phyloP scores from a whole-genome alignment of 2,113 vertebrate species.

The Rhizomys pruinosus region DNA sequence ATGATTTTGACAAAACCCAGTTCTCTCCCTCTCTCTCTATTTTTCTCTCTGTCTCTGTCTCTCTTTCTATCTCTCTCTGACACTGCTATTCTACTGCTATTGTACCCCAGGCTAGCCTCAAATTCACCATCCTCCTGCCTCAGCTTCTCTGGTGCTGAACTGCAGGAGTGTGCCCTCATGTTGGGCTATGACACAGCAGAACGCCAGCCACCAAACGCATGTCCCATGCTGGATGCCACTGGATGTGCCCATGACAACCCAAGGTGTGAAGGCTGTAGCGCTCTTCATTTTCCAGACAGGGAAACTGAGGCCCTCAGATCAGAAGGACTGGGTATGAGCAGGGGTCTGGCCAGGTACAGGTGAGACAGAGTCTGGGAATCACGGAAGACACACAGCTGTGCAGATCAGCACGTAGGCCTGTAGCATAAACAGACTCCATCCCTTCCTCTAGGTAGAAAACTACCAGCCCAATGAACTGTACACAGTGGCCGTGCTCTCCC shows the following conservation, averaged over 20 bases:
- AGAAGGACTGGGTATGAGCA: not conserved
- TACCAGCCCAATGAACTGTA: fast-evolving
- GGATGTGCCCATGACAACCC: fast-evolving
- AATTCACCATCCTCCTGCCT: not conserved
- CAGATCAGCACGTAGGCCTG: too few species aligned
- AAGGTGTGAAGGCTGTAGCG: not conserved
- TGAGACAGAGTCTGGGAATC: too few species aligned
- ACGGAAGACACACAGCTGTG: not conserved
- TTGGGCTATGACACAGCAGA: not conserved
- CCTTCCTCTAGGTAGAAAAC: not conserved
- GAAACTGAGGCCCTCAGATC: not conserved
- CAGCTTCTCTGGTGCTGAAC: not conserved
- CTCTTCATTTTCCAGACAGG: not conserved
- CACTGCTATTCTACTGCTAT: not conserved
- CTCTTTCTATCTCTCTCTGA: not conserved
- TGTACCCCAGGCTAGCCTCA: not conserved
- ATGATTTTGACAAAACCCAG: too few species aligned
- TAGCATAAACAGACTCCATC: fast-evolving
- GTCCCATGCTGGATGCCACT: fast-evolving
- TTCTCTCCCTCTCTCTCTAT: not conserved
- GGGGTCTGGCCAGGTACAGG: not conserved
- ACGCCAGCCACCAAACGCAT: not conserved
- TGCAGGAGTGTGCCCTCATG: not conserved
- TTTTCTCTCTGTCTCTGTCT: not conserved
- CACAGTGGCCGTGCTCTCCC: fast-evolving